A percentile compares a stretch with the other conserved stretches of the same genome.
These are phyloP conservation scores for Drosophila maculinotata DNA, from an alignment of 2,888 invertebrate species.

Conservation along the genomic window DNA sequence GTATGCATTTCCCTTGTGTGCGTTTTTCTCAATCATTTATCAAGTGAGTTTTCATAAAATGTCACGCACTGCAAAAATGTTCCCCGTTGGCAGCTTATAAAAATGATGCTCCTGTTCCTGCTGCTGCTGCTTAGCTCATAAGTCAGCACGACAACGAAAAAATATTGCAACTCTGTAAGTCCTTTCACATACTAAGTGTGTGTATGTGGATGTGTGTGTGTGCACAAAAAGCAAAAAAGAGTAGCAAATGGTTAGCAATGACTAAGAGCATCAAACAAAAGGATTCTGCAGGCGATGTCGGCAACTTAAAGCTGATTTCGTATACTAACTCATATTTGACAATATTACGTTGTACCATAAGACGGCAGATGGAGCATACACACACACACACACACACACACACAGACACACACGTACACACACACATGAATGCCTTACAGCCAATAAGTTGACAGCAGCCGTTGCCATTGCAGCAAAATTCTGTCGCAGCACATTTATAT, in stretches of 20 bases:
- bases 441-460: conserved; percentile 78
- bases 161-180: conserved; percentile 49
- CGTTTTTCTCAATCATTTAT: conserved; percentile 69
- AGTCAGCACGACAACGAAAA: conserved; percentile 54
- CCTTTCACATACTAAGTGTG: conserved; percentile 1
- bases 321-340: conserved; percentile 66
- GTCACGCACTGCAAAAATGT: conserved; percentile 70
- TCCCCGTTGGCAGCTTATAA: conserved; percentile 65
- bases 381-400: conserved; percentile 8
- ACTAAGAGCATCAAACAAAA: conserved; percentile 68
- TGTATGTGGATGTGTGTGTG: conserved; percentile 38
- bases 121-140: conserved; percentile 35
- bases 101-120: conserved; percentile 47
- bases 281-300: conserved; percentile 51
- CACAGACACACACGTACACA: neutral
- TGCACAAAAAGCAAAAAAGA: conserved; percentile 25
- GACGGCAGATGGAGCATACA: conserved; percentile 51
- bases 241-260: conserved; percentile 57
- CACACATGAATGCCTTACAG: conserved; percentile 30
- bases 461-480: conserved; percentile 68
- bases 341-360: conserved; percentile 77
- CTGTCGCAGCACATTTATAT: conserved; percentile 57
- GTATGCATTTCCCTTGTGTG: conserved; percentile 37
- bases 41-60: conserved; percentile 77
- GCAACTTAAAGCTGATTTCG: conserved; percentile 69